Base-by-base conservation (phyloP, 2,888 invertebrate species). In the Spodoptera picta region DNA sequence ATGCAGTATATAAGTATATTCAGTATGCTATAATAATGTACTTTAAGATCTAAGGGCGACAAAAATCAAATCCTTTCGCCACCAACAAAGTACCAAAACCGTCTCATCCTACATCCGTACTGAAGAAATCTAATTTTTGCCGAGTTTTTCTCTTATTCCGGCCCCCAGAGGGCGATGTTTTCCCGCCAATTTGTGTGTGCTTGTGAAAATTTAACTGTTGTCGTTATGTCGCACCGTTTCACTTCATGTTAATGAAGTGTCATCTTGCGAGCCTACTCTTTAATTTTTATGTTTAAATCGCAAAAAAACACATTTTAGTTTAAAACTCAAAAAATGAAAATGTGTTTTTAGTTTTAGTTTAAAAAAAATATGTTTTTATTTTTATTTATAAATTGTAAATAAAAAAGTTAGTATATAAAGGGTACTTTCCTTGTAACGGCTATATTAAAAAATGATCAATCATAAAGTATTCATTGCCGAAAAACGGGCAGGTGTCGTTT, bases 121-220 rank as follows among this genome's bases (percentile, higher is more conserved):
- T 78, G 86, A 86, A 91, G 89, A 92, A 94, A 94, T 94, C 91
- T 92, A 92, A 92, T 94, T 94, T 93, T 94, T 93, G 89, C 70
- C 80, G 86, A 90, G 90, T 93, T 93, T 94, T 94, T 94, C 92
- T 90, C 88, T 89, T 89, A 91, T 88, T 91, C 84, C 85, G 80
- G 75, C 85, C 84, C 84, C 87, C 63, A 77, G 84, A 79, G 90
- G 84, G 84, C 84, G 87, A 82, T 85, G 87, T 86, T 87, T 89
- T 91, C 88, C 87, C 86, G 90, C 89, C 92, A 93, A 93, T 93
- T 93, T 93, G 90, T 88, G 87, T 89, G 88, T 92, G 90, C 91
- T 93, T 93, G 93, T 92, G 90, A 89, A 89, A 88, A 90, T 89
- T 87, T 86, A 80, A 88, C 88, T 86, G 75, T 81, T 81, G 88